Evolutionary conservation across 2,113 vertebrate genomes (phyloP).

Genomic region (Gasterosteus nipponicus): DNA sequence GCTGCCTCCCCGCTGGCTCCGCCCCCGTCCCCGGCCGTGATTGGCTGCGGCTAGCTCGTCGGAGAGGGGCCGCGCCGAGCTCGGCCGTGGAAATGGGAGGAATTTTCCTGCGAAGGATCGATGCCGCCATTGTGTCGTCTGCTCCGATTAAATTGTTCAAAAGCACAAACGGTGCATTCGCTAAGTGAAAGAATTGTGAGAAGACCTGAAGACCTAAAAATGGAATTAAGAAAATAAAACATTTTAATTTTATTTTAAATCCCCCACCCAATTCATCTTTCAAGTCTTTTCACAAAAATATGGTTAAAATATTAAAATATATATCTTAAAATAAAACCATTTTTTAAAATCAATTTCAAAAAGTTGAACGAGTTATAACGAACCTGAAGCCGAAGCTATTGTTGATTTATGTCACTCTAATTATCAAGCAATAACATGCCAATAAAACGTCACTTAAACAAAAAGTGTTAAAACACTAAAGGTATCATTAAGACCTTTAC

Average conservation of each 20-base stretch:
- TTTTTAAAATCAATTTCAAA: not conserved
- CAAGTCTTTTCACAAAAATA: not conserved
- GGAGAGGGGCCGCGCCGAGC: constrained; percentile 80
- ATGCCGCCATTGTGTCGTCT: constrained; percentile 80
- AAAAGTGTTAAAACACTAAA: not conserved
- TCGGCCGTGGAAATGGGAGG: constrained; percentile 80
- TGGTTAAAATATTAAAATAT: not conserved
- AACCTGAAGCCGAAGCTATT: constrained; percentile 5
- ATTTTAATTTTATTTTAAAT: not conserved
- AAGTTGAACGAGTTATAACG: not conserved
- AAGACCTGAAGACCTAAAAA: constrained; percentile 74
- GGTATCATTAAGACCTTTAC: not conserved
- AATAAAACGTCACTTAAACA: not conserved
- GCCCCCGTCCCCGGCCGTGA: constrained; percentile 76
- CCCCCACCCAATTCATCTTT: accelerated
- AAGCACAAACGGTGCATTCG: constrained; percentile 69
- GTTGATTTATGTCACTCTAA: constrained; percentile 6
- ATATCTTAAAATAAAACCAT: not conserved
- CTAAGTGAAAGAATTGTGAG: constrained; percentile 50
- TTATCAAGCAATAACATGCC: not conserved
- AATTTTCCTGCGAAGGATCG: constrained; percentile 81
- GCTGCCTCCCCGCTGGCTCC: constrained; percentile 80
- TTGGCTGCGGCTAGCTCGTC: constrained; percentile 84
- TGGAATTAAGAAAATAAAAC: not conserved
- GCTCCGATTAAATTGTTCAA: constrained; percentile 77